phyloP scores from a whole-genome alignment of 1,140 invertebrate genomes.

The Prorops nasuta region DNA sequence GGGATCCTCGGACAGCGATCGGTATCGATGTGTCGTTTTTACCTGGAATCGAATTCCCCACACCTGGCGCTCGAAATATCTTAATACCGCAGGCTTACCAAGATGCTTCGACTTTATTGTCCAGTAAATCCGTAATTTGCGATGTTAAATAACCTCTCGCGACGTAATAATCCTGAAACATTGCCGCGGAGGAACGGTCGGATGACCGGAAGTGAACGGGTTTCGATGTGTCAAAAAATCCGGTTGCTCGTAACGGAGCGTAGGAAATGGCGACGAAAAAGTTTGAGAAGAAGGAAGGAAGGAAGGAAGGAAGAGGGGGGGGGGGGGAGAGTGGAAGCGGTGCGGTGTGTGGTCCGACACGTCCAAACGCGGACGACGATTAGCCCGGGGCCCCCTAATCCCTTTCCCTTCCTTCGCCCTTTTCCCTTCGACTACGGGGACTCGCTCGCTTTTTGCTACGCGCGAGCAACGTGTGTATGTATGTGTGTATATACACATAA shows the following conservation, averaged over 20 bases:
- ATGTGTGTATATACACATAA: too few species aligned
- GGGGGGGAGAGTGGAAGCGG: slow-evolving; percentile 15
- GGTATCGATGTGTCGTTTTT: slow-evolving; percentile 15
- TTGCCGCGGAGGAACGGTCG: background rate
- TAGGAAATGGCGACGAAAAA: too few species aligned
- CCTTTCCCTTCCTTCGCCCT: slow-evolving; percentile 16
- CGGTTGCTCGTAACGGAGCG: too few species aligned
- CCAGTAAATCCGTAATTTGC: background rate
- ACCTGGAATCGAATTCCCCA: background rate
- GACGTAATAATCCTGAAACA: background rate
- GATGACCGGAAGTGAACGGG: background rate
- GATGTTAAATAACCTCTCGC: background rate
- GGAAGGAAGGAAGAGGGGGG: slow-evolving; percentile 15
- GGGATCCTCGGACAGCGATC: background rate
- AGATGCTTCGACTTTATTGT: background rate
- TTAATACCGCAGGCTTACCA: background rate
- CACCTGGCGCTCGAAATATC: background rate
- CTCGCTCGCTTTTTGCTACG: background rate
- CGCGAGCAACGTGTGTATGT: background rate
- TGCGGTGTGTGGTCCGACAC: slow-evolving; percentile 43
- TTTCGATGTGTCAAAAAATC: background rate
- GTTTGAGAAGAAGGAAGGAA: background rate
- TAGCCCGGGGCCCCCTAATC: slow-evolving; percentile 34
- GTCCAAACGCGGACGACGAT: slow-evolving; percentile 40
- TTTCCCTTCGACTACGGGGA: too few species aligned